These are phyloP conservation scores for Lymantria dispar DNA, from an alignment of 2,888 invertebrate genomes.

Conservation along the genomic window DNA sequence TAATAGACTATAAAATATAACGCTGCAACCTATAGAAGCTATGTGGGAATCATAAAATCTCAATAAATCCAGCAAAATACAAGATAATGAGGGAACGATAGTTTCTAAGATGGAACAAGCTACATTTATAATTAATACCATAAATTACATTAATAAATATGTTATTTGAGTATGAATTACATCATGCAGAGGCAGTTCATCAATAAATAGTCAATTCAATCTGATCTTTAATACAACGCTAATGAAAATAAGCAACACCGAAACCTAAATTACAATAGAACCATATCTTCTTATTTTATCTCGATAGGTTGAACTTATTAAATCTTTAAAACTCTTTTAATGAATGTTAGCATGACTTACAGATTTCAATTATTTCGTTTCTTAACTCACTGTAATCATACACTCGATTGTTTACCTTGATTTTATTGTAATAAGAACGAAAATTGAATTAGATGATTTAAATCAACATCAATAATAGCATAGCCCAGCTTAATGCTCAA, in stretches of 20 bases:
- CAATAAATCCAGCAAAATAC: no score
- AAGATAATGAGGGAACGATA: no score
- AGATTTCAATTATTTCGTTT: slow-evolving; percentile 27
- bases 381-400: slow-evolving; percentile 1
- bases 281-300: slow-evolving; percentile 17
- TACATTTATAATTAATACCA: no score
- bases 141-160: no score
- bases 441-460: slow-evolving; percentile 8
- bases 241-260: slow-evolving; percentile 5
- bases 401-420: slow-evolving; percentile 5
- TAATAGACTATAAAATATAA: no score
- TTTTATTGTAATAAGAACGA: rapidly evolving
- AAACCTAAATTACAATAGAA: slow-evolving; percentile 11
- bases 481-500: slow-evolving; percentile 43
- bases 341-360: slow-evolving; percentile 36
- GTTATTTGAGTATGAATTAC: no score
- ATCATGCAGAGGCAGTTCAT: no score
- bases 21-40: no score
- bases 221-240: slow-evolving; percentile 1
- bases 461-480: slow-evolving; percentile 31
- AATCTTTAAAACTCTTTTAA: slow-evolving; percentile 28
- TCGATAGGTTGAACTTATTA: slow-evolving; percentile 19
- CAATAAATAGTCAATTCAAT: neutral
- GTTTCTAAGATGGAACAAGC: no score
- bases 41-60: no score